phyloP scores from a whole-genome alignment of 2,888 invertebrate species.

The Galeruca laticollis region DNA sequence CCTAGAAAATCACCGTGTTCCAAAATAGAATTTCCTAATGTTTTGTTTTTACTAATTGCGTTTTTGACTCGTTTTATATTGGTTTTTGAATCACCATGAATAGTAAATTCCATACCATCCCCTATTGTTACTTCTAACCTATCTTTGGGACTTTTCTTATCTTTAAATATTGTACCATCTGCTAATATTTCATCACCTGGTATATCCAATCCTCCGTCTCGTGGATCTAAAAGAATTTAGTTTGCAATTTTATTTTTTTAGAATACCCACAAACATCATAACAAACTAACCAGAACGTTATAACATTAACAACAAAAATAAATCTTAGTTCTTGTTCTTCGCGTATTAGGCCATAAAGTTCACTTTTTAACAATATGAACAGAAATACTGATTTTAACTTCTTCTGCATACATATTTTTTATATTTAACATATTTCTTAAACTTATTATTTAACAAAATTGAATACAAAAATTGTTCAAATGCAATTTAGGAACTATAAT shows the following conservation, averaged over 20 bases:
- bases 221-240: constrained; percentile 69
- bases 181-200: constrained; percentile 78
- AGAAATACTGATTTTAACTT: background rate
- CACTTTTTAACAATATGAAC: background rate
- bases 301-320: background rate
- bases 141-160: constrained; percentile 87
- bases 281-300: constrained; percentile 20
- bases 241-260: constrained; percentile 11
- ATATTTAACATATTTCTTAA: too few relatives aligned
- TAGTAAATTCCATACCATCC: constrained; percentile 93
- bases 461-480: too few relatives aligned
- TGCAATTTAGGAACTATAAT: too few relatives aligned
- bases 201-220: constrained; percentile 69
- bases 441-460: too few relatives aligned
- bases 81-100: constrained; percentile 88
- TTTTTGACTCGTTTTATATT: constrained; percentile 86
- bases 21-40: constrained; percentile 80
- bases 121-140: constrained; percentile 92
- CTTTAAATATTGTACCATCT: constrained; percentile 87
- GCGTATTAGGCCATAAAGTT: background rate
- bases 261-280: constrained; percentile 18
- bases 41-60: constrained; percentile 72
- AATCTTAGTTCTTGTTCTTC: background rate
- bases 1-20: constrained; percentile 64
- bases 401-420: too few relatives aligned